Percentiles rank a stretch among this genome's conserved stretches.
Evolutionary conservation across 1,140 invertebrate species (phyloP).

Genomic region (Apocrypta bakeri): DNA sequence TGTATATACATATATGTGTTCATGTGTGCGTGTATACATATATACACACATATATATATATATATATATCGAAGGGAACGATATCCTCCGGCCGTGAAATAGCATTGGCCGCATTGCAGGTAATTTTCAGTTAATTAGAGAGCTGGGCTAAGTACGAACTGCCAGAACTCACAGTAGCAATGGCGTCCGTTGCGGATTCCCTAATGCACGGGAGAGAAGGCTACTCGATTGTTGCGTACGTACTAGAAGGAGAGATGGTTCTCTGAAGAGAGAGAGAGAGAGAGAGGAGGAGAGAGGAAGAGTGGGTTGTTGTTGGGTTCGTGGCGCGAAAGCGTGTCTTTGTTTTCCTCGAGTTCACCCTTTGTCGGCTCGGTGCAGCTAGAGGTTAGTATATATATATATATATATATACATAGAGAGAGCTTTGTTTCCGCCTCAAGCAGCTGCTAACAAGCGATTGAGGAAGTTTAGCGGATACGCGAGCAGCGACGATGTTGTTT

Average conservation of each 20-base stretch:
- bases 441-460: neutral
- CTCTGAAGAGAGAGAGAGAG: neutral
- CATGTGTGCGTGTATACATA: too few species aligned
- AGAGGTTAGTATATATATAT: neutral
- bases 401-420: neutral
- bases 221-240: slow-evolving; percentile 7
- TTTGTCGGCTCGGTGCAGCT: neutral
- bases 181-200: neutral
- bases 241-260: neutral
- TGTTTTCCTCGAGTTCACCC: neutral
- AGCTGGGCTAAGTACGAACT: slow-evolving; percentile 46
- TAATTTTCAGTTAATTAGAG: slow-evolving; percentile 67
- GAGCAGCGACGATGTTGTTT: neutral
- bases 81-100: slow-evolving; percentile 44
- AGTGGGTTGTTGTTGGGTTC: neutral
- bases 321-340: neutral
- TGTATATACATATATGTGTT: too few species aligned
- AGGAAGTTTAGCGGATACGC: neutral
- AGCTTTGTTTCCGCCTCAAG: neutral
- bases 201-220: neutral
- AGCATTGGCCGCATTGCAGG: slow-evolving; percentile 58
- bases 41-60: too few species aligned
- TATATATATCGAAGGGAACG: neutral
- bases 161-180: neutral
- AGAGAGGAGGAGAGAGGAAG: neutral